Base-by-base conservation (phyloP, 2,888 invertebrate genomes). In the Encarsia formosa region DNA sequence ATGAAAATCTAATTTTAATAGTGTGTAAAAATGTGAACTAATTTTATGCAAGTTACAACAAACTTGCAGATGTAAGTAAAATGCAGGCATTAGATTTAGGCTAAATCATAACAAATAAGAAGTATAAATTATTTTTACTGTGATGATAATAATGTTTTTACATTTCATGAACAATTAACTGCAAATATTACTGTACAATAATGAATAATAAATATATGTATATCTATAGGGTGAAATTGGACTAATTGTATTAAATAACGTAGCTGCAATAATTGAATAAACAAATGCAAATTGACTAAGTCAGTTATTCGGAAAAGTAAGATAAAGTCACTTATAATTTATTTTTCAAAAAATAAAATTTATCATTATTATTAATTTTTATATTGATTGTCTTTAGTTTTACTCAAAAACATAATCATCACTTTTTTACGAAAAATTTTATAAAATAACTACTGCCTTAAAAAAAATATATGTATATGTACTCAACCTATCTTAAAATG, bases 71-170 rank as follows among this genome's bases (percentile, higher is more conserved):
- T 52, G 52, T 56, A 56, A 53, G n/a, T 56, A 53, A 53, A 44
- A 53, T 53, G 40, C 56, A 46, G 56, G 56, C 47, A 56, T 56
- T 56, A 56, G 53, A 48, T 53, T 23, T 53, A 56, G 52, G 34
- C 16, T 55, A 51, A 56, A 42, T 43, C 31, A 32, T 50, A 53
- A 37, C 29, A 44, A 53, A 53, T 32, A 38, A 50, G 53, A 63
- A 61, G 66, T 63, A 66, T 63, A 61, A 66, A 67, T 69, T 70
- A 70, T 70, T 70, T 73, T 73, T 73, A 73, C 73, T 74, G 73
- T 73, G 73, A 73, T 73, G 73, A 73, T 73, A 72, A 73, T 73
- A 73, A 73, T 73, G 72, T 73, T 74, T 73, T 69, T 74, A 73
- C 68, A 65, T 68, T 61, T 69, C n/a, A 70, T 67, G 65, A 71